Percentiles rank a stretch among this genome's conserved stretches.
These are phyloP conservation scores for Zaprionus taronus DNA, from an alignment of 1,140 invertebrate genomes.

Conservation along the genomic window DNA sequence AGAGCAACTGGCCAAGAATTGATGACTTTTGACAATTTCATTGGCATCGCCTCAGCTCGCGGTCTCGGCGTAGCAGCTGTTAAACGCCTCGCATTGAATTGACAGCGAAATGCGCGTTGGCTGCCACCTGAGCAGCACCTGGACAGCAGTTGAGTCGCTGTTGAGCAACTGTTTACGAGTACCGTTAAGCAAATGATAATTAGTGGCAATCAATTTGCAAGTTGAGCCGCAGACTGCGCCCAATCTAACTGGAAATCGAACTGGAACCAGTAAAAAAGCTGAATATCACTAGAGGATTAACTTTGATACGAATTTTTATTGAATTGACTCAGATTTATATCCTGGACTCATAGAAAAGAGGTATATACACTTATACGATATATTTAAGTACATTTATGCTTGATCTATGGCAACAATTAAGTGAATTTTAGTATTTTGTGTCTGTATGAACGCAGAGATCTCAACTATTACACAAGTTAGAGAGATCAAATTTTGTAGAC, in stretches of 20 bases:
- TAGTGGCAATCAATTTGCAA: not conserved
- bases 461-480: not conserved
- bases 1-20: constrained; percentile 41
- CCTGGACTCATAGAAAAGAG: not conserved
- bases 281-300: not conserved
- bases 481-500: not conserved
- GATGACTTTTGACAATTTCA: constrained; percentile 61
- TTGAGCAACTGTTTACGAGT: constrained; percentile 1
- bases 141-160: constrained; percentile 14
- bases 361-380: not conserved
- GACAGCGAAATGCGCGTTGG: constrained; percentile 46
- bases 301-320: not conserved
- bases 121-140: constrained; percentile 24
- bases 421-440: too few relatives aligned
- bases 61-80: constrained; percentile 12
- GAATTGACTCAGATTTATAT: not conserved
- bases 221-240: not conserved
- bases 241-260: not conserved
- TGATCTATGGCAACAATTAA: too few relatives aligned
- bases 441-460: not conserved
- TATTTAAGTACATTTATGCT: too few relatives aligned
- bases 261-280: not conserved
- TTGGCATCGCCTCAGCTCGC: constrained; percentile 39
- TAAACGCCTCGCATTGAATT: constrained; percentile 45
- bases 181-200: constrained; percentile 10